Percentiles rank a stretch among this genome's conserved stretches.
Conservation (phyloP, 1,140 invertebrate species). For the Drosophila navojoa region DNA sequence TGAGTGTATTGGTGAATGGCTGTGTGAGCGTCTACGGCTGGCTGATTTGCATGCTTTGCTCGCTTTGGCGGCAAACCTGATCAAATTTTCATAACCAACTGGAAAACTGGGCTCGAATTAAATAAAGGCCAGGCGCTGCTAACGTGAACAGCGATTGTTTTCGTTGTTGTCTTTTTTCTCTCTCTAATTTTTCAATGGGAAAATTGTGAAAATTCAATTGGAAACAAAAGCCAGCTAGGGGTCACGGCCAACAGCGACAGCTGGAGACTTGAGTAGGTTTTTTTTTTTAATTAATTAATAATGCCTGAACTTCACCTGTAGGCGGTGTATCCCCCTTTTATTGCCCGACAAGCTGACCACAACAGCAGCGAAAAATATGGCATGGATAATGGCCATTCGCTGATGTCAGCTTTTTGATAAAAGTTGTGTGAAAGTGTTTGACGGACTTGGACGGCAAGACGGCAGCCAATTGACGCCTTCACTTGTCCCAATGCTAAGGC, state of each 20-base stretch:
- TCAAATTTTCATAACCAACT: slow-evolving; percentile 48
- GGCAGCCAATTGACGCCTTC: slow-evolving; percentile 68
- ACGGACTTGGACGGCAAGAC: slow-evolving; percentile 21
- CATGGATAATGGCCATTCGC: slow-evolving; percentile 57
- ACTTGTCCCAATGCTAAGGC: slow-evolving; percentile 56
- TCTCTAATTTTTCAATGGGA: slow-evolving; percentile 46
- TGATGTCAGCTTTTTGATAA: slow-evolving; percentile 57
- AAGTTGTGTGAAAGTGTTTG: slow-evolving; percentile 66
- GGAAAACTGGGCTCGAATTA: slow-evolving; percentile 46
- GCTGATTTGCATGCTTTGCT: slow-evolving; percentile 44
- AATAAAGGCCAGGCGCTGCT: slow-evolving; percentile 48
- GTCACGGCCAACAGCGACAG: slow-evolving; percentile 53
- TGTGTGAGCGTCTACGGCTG: slow-evolving; percentile 29
- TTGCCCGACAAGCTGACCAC: slow-evolving; percentile 12
- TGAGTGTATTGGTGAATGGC: slow-evolving; percentile 13
- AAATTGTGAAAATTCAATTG: slow-evolving; percentile 35
- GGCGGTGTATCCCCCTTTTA: slow-evolving; percentile 26
- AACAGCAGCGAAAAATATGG: slow-evolving; percentile 40
- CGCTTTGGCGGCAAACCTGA: slow-evolving; percentile 29
- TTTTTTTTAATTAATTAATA: slow-evolving; percentile 62
- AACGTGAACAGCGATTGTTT: slow-evolving; percentile 16
- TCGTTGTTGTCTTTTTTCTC: neutral
- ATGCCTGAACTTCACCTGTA: slow-evolving; percentile 11
- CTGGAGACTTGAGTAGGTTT: slow-evolving; percentile 28
- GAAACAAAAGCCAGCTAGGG: slow-evolving; percentile 32